Base-by-base conservation (phyloP, 1,140 invertebrate species). In the Megalonaias nervosa region DNA sequence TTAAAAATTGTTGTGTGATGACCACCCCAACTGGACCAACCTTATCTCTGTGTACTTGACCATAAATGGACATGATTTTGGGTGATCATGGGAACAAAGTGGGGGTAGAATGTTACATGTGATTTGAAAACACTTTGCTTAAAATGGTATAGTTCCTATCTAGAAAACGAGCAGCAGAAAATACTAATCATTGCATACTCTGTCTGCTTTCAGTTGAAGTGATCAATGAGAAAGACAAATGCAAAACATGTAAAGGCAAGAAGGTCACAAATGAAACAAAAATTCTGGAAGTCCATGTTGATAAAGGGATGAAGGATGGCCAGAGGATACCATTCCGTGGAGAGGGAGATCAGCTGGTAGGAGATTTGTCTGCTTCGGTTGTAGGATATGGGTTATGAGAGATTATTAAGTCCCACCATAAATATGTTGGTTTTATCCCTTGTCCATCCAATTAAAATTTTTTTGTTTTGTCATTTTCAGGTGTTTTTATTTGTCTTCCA, bases 251-350 rank as follows among this genome's bases (percentile, higher is more conserved):
- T 88, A 93, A 94, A 88, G 98, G 98, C 19, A 95, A 95, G 81
- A 99, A 99, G 91, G 96, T 97, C 17, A 93, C 97, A 13, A 93
- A 95, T 80, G 97, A 98, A 85, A 94, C 97, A 58, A 99, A 99
- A 91, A 96, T 99, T 79, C 92, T 99, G 2, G 98, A 99, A 91
- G 98, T 99, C n/a, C 96, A 99, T 89, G 96, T 99, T 71, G 98
- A 99, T 86, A 99, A 99, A 89, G 98, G 93, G 66, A 99, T 99
- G 98, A 93, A 93, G 67, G 97, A 99, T 91, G 97, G 96, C 5
- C 97, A 99, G 89, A 99, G 97, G 91, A 98, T 99, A 77, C 93
- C 95, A 26, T 99, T 99, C 85, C 93, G 93, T 82, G 97, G 97
- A 23, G 98, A 99, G 92, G 99, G 98, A 68, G 98, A 99, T 92